phyloP scores from a whole-genome alignment of 2,888 invertebrate genomes.

The Phymatocera aterrima region DNA sequence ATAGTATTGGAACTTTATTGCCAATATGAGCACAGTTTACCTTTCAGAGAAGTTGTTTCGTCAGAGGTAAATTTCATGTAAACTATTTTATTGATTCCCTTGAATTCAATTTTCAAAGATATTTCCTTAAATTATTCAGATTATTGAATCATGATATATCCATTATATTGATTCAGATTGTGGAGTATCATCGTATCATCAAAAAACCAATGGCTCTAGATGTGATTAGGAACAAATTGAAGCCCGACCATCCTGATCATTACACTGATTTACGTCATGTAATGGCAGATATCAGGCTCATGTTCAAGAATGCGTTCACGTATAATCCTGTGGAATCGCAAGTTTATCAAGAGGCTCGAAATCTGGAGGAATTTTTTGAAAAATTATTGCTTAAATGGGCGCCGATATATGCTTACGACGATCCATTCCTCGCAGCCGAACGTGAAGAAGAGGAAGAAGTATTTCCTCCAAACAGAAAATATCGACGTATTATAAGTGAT shows the following conservation, averaged over 20 bases:
- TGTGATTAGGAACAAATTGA: conserved; percentile 87
- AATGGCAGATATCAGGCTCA: conserved; percentile 87
- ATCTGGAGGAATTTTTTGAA: conserved; percentile 91
- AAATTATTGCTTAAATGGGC: conserved; percentile 88
- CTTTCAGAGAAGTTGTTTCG: conserved; percentile 91
- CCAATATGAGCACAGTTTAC: conserved; percentile 91
- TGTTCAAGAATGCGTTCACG: conserved; percentile 91
- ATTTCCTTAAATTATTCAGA: background rate
- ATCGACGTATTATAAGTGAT: conserved; percentile 76
- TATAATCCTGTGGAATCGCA: conserved; percentile 90
- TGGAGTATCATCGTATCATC: conserved; percentile 83
- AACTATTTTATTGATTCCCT: background rate
- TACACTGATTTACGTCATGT: conserved; percentile 87
- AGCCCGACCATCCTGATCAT: conserved; percentile 83
- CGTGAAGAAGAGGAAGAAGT: conserved; percentile 75
- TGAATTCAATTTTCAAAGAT: background rate
- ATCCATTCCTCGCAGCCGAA: conserved; percentile 71
- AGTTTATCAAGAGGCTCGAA: conserved; percentile 87
- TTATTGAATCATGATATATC: background rate
- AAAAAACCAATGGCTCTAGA: conserved; percentile 91
- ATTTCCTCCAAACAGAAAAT: conserved; percentile 76
- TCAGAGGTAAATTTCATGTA: conserved; percentile 78
- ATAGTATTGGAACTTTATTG: conserved; percentile 93
- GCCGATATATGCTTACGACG: conserved; percentile 83
- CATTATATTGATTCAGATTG: conserved; percentile 75